Evolutionary conservation across 2,888 invertebrate genomes (phyloP), one percentile per base, ranked within the genome.

Genomic region (Nemurella pictetii): DNA sequence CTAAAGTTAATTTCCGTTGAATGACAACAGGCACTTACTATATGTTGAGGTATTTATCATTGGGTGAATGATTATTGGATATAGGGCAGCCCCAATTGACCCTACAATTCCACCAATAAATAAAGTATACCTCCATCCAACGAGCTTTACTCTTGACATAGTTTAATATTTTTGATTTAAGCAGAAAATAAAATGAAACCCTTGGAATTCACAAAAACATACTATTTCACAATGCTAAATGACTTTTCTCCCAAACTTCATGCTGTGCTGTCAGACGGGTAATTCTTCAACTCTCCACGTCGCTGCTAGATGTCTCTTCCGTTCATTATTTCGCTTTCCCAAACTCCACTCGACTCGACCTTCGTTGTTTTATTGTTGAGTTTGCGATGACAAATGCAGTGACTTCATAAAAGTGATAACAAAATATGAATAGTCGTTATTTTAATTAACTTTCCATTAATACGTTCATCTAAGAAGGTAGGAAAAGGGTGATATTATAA

Each of bases 11-110:
- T 12, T 36, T 7, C 4, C 15, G 74, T 74, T n/a, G 30, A 86
- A 32, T 36, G 72, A 75, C 28, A 78, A 32, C 55, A 78, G 28
- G 55, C 30, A 88, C 93, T 91, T 91, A 95, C 95, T 94, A 88
- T 94, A 95, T 87, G 92, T 90, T 0, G 93, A 92, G 85, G 93
- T 89, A 89, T 95, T 92, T 2, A 94, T 89, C 92, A 94, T 93
- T 4, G 95, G 95, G 80, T 91, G 90, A 85, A 95, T 91, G 20
- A 92, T 92, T 84, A 93, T 91, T 9, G 94, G 93, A 89, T 94
- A 94, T 80, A 93, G 88, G 3, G 92, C 90, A 9, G 91, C 80
- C 85, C 92, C 93, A 85, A 94, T 89, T 1, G 92, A 87, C 36
- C 93, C 93, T 27, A 94, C 90, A 80, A 94, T 89, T 36, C 92